Evolutionary conservation across 2,797 vertebrate genomes (phyloP).

Genomic region (Crossoptilon crossoptilon): DNA sequence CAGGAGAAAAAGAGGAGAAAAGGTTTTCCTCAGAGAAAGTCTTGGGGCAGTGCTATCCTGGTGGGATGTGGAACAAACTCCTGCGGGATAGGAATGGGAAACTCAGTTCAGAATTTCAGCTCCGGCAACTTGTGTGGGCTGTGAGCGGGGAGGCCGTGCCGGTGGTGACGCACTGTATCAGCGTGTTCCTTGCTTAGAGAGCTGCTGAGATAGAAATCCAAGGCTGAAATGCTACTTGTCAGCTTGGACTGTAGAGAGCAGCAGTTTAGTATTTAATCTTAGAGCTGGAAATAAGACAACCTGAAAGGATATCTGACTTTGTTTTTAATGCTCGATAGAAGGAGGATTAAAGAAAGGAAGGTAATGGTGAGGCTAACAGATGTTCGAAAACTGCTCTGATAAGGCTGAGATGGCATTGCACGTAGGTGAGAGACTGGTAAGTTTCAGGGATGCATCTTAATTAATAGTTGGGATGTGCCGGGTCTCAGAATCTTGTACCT

Average conservation of each 20-base stretch:
- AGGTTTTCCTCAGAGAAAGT: not conserved
- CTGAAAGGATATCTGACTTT: not conserved
- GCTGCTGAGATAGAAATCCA: not conserved
- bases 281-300: not conserved
- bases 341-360: not conserved
- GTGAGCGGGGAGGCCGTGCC: not conserved
- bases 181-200: not conserved
- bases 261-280: not conserved
- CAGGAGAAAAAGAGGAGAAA: not conserved
- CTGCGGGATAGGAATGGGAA: not conserved
- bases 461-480: not conserved
- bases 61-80: not conserved
- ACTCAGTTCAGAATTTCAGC: not conserved
- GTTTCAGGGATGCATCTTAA: conserved; percentile 19
- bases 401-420: conserved; percentile 1
- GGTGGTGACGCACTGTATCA: not conserved
- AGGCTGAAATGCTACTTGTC: not conserved
- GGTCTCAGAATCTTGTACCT: not conserved
- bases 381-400: not conserved
- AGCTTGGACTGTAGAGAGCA: not conserved
- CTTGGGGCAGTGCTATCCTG: not conserved
- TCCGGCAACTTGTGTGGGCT: not conserved
- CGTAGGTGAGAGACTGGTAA: not conserved
- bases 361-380: not conserved
- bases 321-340: not conserved